A percentile compares a stretch with the other conserved stretches of the same genome.
These are phyloP conservation scores for Drosophila punjabiensis DNA, from an alignment of 1,140 invertebrate species.

Conservation along the genomic window DNA sequence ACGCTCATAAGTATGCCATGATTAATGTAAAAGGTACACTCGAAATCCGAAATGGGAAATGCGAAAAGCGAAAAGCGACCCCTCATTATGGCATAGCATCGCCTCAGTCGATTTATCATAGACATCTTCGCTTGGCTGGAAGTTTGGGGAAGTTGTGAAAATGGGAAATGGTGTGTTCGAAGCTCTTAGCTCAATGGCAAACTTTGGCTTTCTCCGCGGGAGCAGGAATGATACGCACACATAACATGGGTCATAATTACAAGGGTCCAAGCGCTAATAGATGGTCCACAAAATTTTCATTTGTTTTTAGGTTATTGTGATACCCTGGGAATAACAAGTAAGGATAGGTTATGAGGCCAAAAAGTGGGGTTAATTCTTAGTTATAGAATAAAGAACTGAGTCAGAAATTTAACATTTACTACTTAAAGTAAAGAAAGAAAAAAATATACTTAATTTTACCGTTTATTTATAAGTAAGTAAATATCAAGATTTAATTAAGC, in stretches of 20 bases:
- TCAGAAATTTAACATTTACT: no score
- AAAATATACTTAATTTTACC: no score
- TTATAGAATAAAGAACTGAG: not conserved
- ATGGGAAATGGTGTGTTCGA: constrained; percentile 1
- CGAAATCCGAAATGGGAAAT: constrained; percentile 30
- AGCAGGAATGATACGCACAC: constrained; percentile 14
- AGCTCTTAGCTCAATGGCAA: constrained; percentile 58
- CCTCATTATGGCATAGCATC: constrained; percentile 60
- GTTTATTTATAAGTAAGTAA: no score
- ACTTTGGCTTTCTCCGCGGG: constrained; percentile 34
- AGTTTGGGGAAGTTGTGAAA: not conserved
- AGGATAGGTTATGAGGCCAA: no score
- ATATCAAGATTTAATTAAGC: not conserved
- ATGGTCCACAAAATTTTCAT: constrained; percentile 53
- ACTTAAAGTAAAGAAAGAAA: no score
- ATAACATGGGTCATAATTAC: constrained; percentile 68
- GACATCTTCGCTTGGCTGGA: constrained; percentile 43
- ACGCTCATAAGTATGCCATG: constrained; percentile 82
- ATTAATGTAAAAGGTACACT: constrained; percentile 78
- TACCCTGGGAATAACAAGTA: not conserved
- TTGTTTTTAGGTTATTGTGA: constrained; percentile 44
- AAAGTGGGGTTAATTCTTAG: not conserved
- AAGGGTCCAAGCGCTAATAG: constrained; percentile 58
- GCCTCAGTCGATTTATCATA: constrained; percentile 72
- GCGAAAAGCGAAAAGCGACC: constrained; percentile 34